A percentile compares a stretch with the other conserved stretches of the same genome.
Conservation (phyloP, 2,797 vertebrate species). For the Hydrophis major region DNA sequence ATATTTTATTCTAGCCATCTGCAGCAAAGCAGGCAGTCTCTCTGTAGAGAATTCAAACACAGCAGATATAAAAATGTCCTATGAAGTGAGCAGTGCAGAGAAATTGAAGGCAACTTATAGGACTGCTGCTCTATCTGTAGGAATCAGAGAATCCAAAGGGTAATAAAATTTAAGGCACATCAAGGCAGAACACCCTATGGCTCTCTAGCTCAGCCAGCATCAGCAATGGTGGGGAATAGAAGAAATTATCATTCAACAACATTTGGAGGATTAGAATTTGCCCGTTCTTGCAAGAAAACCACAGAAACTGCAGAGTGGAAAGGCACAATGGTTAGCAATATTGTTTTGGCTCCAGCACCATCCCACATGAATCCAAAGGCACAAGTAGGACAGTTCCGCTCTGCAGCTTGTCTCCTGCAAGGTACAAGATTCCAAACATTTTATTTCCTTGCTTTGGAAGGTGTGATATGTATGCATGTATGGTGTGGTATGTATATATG, state of each 20-base stretch:
- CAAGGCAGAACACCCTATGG: not conserved
- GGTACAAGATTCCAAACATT: not conserved
- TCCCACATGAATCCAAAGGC: not conserved
- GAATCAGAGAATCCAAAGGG: not conserved
- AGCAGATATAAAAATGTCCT: not conserved
- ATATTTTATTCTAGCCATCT: not conserved
- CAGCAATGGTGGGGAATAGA: not conserved
- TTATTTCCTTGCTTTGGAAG: not conserved
- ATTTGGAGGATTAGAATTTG: not conserved
- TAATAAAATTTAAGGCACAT: not conserved
- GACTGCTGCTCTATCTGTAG: not conserved
- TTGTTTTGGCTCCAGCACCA: not conserved
- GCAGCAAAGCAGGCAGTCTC: not conserved
- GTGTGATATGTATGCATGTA: not conserved
- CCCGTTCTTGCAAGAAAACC: not conserved
- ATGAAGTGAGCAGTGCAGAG: not conserved
- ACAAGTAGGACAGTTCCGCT: not conserved
- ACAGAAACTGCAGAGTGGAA: not conserved
- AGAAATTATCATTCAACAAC: not conserved
- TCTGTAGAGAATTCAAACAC: not conserved
- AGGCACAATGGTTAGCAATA: not conserved
- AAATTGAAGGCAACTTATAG: not conserved
- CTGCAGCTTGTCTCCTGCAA: not conserved
- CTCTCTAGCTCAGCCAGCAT: not conserved
- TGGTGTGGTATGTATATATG: no score